Evolutionary conservation across 2,888 invertebrate species (phyloP).

Genomic region (Dolichomitus sp.): DNA sequence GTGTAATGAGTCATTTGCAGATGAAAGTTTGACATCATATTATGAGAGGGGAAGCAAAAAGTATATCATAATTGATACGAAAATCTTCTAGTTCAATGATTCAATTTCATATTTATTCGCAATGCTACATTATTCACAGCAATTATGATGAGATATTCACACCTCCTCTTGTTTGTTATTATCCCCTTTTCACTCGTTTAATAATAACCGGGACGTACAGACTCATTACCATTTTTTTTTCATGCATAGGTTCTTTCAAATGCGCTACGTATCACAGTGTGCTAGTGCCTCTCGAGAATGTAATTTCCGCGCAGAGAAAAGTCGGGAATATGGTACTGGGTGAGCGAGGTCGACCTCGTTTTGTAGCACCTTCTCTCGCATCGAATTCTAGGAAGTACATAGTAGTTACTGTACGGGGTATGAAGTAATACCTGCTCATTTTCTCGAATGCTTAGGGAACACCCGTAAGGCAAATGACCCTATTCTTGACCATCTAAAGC

Average conservation of each 20-base stretch:
- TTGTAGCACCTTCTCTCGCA: slow-evolving; percentile 9
- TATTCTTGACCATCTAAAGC: neutral
- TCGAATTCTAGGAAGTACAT: slow-evolving; percentile 4
- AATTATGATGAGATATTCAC: no score
- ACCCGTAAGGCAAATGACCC: neutral
- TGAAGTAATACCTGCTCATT: neutral
- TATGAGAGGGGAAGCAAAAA: no score
- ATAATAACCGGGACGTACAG: neutral
- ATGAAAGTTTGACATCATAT: no score
- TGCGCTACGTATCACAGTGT: neutral
- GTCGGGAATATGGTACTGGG: neutral
- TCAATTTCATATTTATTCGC: no score
- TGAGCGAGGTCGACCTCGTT: slow-evolving; percentile 16
- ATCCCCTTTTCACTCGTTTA: neutral
- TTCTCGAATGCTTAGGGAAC: neutral
- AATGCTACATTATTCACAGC: no score
- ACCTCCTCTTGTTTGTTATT: neutral
- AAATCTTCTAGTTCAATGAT: no score
- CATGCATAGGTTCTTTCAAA: neutral
- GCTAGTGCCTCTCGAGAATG: slow-evolving; percentile 9
- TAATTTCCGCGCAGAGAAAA: slow-evolving; percentile 20
- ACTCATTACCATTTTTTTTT: slow-evolving; percentile 26
- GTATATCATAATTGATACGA: no score
- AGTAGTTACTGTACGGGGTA: slow-evolving; percentile 4
- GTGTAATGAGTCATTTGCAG: no score